These are phyloP conservation scores for Celastrina argiolus DNA, from an alignment of 2,888 invertebrate species.

Conservation along the genomic window DNA sequence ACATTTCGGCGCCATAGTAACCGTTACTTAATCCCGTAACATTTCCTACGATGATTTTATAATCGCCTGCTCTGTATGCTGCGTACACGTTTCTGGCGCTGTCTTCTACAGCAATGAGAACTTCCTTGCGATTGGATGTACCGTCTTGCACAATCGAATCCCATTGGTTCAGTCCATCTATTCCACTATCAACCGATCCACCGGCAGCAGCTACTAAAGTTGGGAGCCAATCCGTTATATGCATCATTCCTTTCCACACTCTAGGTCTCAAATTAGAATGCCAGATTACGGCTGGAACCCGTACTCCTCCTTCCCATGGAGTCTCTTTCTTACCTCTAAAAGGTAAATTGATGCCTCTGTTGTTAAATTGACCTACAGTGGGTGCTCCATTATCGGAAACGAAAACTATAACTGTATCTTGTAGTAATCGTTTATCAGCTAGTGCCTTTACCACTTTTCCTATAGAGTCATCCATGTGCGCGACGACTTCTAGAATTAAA, in stretches of 20 bases:
- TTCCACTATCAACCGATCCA: conserved; percentile 47
- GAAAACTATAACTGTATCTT: conserved; percentile 91
- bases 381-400: conserved; percentile 94
- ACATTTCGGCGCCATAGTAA: conserved; percentile 56
- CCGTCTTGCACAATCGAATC: conserved; percentile 73
- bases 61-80: conserved; percentile 78
- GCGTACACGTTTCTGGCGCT: conserved; percentile 71
- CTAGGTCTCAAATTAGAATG: conserved; percentile 77
- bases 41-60: conserved; percentile 80
- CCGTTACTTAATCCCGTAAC: conserved; percentile 57
- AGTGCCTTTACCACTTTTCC: conserved; percentile 86
- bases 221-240: conserved; percentile 91
- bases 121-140: conserved; percentile 70
- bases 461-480: conserved; percentile 88
- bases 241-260: conserved; percentile 81
- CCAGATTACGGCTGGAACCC: conserved; percentile 87
- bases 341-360: conserved; percentile 88
- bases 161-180: conserved; percentile 86
- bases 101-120: conserved; percentile 78
- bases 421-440: conserved; percentile 80
- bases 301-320: conserved; percentile 90
- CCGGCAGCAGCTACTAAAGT: conserved; percentile 78
- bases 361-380: conserved; percentile 84
- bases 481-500: conserved; percentile 77
- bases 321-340: conserved; percentile 88